Evolutionary conservation across 2,113 vertebrate species (phyloP).

Genomic region (Malaclemys terrapin): DNA sequence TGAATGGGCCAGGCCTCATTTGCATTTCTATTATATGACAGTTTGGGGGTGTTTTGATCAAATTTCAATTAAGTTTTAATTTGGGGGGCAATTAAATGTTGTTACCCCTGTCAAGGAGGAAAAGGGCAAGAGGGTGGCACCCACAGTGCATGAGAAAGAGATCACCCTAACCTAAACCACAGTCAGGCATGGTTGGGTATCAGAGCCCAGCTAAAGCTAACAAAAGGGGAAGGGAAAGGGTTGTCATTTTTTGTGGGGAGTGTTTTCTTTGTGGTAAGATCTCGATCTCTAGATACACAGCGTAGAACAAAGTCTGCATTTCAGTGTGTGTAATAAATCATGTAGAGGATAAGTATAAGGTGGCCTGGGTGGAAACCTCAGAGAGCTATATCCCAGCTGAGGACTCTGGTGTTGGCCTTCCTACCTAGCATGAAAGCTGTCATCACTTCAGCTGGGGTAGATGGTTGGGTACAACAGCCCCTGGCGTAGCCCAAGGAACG

Average conservation of each 20-base stretch:
- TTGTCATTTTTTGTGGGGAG: too few relatives aligned
- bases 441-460: not conserved
- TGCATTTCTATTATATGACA: not conserved
- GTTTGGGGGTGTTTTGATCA: not conserved
- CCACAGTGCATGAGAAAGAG: not conserved
- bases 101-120: not conserved
- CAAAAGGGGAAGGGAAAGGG: too few relatives aligned
- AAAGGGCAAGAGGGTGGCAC: not conserved
- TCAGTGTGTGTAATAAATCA: too few relatives aligned
- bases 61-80: not conserved
- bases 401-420: too few relatives aligned
- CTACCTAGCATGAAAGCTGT: not conserved
- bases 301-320: too few relatives aligned
- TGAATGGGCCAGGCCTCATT: not conserved
- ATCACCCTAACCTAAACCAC: not conserved
- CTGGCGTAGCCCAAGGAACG: not conserved
- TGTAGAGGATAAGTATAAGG: too few relatives aligned
- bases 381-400: too few relatives aligned
- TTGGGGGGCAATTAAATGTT: not conserved
- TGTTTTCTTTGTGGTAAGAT: too few relatives aligned
- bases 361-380: too few relatives aligned
- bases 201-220: too few relatives aligned
- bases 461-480: too few relatives aligned
- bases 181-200: not conserved
- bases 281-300: too few relatives aligned